Conservation (phyloP, 2,797 vertebrate species). For the Telmatherina bonti region DNA sequence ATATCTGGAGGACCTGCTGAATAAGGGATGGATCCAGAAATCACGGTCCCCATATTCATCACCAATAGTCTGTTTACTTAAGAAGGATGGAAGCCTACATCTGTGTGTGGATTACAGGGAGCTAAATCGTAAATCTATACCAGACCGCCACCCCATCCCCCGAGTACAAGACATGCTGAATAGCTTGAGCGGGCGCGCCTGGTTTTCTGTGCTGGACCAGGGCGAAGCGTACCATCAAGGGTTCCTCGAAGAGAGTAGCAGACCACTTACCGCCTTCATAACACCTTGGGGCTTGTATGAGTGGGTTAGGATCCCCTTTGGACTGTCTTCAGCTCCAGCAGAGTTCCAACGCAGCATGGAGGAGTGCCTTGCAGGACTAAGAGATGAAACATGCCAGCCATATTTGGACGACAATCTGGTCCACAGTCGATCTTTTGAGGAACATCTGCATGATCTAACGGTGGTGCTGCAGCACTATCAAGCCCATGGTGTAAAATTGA, state of each 20-base stretch:
- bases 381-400: conserved; percentile 35
- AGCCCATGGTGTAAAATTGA: conserved; percentile 32
- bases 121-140: not conserved
- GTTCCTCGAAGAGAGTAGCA: not conserved
- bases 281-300: no score
- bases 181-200: not conserved
- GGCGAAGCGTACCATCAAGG: not conserved
- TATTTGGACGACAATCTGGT: conserved; percentile 47
- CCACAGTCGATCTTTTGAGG: conserved; percentile 40
- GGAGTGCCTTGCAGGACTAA: not conserved
- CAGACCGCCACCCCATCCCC: not conserved
- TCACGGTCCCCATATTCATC: not conserved
- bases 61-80: conserved; percentile 11
- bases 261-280: no score
- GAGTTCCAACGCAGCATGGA: no score
- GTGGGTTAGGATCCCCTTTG: no score
- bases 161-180: conserved; percentile 1
- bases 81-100: conserved; percentile 6
- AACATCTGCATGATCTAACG: conserved; percentile 16
- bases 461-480: conserved; percentile 29
- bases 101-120: not conserved
- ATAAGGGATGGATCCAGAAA: not conserved
- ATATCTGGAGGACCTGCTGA: not conserved
- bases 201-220: not conserved
- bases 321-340: no score